Percentiles rank a stretch among this genome's conserved stretches.
Evolutionary conservation across 2,888 invertebrate species (phyloP).

Genomic region (Drosophila yooni): DNA sequence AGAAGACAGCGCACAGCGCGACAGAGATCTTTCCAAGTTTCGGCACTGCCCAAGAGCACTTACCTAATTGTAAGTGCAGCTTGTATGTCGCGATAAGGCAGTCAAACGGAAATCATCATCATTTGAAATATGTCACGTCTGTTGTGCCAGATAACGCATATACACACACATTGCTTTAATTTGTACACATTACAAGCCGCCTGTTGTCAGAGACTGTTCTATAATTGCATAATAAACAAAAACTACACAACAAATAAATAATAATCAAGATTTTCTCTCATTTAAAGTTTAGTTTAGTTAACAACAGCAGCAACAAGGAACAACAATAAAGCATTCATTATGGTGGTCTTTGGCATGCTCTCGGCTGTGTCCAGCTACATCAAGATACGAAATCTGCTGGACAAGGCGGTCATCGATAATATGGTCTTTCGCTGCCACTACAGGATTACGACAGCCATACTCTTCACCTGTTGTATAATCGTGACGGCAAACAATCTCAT

Average conservation of each 20-base stretch:
- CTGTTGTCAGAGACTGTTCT: constrained; percentile 1
- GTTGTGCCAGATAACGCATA: constrained; percentile 61
- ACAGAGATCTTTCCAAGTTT: constrained; percentile 40
- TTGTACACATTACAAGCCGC: constrained; percentile 12
- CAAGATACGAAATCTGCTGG: constrained; percentile 94
- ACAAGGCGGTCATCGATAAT: constrained; percentile 95
- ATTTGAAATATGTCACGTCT: constrained; percentile 65
- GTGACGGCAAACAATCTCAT: constrained; percentile 95
- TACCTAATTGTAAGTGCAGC: constrained; percentile 77
- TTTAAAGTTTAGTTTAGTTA: constrained; percentile 59
- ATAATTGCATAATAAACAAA: constrained; percentile 40
- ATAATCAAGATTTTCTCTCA: constrained; percentile 16
- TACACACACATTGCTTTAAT: constrained; percentile 9
- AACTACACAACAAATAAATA: constrained; percentile 28
- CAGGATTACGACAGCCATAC: constrained; percentile 93
- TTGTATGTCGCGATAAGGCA: constrained; percentile 63
- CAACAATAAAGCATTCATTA: constrained; percentile 79
- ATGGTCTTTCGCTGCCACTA: constrained; percentile 96
- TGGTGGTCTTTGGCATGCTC: constrained; percentile 93
- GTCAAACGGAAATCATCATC: constrained; percentile 57
- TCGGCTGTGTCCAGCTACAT: constrained; percentile 96
- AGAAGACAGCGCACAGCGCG: not conserved
- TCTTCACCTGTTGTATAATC: constrained; percentile 94
- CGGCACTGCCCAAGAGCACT: constrained; percentile 57
- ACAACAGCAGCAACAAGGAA: constrained; percentile 34